Conservation (phyloP, 2,113 vertebrate genomes). For the Odobenus rosmarus region DNA sequence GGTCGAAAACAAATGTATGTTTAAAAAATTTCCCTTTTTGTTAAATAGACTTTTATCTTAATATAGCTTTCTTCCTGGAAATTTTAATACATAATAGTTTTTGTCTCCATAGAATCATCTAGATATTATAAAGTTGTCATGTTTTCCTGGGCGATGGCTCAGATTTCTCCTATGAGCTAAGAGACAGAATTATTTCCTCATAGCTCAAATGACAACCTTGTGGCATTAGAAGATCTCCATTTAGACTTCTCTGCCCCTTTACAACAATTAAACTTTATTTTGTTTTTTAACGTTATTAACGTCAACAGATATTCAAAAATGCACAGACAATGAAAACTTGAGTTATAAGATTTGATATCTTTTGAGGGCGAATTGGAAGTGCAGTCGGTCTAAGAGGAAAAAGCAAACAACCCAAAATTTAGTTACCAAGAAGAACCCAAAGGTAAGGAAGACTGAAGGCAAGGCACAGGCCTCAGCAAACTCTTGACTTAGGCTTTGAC, state of each 20-base stretch:
- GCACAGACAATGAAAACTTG: neutral
- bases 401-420: neutral
- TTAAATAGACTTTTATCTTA: neutral
- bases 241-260: neutral
- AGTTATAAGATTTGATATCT: neutral
- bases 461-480: accelerated
- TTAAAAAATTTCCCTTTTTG: neutral
- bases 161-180: neutral
- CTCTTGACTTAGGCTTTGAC: neutral
- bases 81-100: neutral
- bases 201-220: neutral
- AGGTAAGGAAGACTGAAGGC: neutral
- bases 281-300: neutral
- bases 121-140: neutral
- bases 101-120: neutral
- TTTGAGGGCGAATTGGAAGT: neutral
- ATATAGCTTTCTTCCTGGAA: neutral
- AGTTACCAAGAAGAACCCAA: neutral
- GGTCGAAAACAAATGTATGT: neutral
- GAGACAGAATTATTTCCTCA: neutral
- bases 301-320: neutral
- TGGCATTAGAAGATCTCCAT: neutral
- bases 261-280: conserved; percentile 3
- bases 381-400: neutral
- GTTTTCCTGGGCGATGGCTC: neutral